Evolutionary conservation across 2,113 vertebrate species (phyloP).

Genomic region (Myrmecophaga tridactyla): DNA sequence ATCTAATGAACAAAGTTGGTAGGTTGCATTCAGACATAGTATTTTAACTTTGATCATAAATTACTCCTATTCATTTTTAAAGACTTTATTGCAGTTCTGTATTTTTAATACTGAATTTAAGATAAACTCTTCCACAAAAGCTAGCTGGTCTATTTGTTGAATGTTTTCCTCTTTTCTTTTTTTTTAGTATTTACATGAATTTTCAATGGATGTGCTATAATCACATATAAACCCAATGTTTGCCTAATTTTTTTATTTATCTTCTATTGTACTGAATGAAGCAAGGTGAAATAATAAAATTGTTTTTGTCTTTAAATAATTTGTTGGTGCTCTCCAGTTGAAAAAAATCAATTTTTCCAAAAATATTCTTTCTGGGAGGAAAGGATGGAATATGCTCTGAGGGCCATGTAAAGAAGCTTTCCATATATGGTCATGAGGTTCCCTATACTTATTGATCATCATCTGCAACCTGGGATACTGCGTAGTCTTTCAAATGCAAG

Average conservation of each 20-base stretch:
- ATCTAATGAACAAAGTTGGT: neutral
- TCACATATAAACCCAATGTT: neutral
- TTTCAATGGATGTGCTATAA: neutral
- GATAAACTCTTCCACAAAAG: neutral
- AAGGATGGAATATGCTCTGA: neutral
- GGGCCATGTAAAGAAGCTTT: neutral
- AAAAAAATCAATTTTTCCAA: conserved; percentile 32
- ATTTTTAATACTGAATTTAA: neutral
- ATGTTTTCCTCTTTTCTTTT: neutral
- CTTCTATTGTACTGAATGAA: neutral
- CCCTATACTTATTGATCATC: neutral
- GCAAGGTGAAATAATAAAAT: neutral
- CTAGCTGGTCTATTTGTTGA: neutral
- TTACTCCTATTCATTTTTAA: neutral
- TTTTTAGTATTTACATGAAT: neutral
- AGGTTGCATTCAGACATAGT: neutral
- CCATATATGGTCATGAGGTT: neutral
- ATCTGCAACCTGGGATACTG: neutral
- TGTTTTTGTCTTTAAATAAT: neutral
- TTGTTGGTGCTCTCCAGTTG: neutral
- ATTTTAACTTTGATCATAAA: neutral
- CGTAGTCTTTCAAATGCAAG: neutral
- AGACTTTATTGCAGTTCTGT: neutral
- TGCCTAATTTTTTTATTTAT: neutral
- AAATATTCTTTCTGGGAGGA: neutral